phyloP scores from a whole-genome alignment of 2,797 vertebrate genomes.

The Sebastiscus tertius region DNA sequence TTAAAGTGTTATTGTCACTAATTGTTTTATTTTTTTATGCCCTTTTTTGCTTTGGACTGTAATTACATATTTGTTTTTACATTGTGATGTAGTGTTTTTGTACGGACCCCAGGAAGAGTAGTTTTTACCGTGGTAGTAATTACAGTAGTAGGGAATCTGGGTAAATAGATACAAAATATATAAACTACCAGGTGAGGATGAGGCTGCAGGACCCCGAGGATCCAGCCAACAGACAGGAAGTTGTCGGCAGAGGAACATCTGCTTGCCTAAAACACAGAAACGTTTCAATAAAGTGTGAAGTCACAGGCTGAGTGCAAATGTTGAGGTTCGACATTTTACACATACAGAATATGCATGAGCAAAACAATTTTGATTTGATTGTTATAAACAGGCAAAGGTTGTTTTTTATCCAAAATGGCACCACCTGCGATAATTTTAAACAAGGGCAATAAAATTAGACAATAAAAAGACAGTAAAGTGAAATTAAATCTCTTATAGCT shows the following conservation, averaged over 20 bases:
- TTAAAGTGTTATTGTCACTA: background rate
- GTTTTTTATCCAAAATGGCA: background rate
- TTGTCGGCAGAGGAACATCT: constrained; percentile 56
- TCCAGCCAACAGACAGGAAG: constrained; percentile 79
- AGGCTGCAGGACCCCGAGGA: constrained; percentile 75
- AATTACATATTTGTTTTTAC: too few species aligned
- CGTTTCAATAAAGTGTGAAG: background rate
- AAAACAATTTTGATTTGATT: background rate
- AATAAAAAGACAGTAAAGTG: too few species aligned
- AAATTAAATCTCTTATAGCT: too few species aligned
- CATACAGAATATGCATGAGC: too few species aligned
- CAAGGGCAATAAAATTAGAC: too few species aligned
- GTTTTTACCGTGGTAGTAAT: too few species aligned
- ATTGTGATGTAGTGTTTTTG: too few species aligned
- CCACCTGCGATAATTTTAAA: background rate
- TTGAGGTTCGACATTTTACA: background rate
- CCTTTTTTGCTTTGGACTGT: too few species aligned
- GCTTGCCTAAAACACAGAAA: constrained; percentile 67
- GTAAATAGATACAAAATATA: too few species aligned
- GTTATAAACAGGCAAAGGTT: background rate
- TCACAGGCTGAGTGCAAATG: background rate
- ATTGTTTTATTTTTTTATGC: too few species aligned
- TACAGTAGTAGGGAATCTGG: too few species aligned
- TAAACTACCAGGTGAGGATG: constrained; percentile 74
- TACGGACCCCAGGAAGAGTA: too few species aligned